Percentiles rank a stretch among this genome's conserved stretches.
These are phyloP conservation scores for Thunnus thynnus DNA, from an alignment of 2,113 vertebrate genomes.

Conservation along the genomic window DNA sequence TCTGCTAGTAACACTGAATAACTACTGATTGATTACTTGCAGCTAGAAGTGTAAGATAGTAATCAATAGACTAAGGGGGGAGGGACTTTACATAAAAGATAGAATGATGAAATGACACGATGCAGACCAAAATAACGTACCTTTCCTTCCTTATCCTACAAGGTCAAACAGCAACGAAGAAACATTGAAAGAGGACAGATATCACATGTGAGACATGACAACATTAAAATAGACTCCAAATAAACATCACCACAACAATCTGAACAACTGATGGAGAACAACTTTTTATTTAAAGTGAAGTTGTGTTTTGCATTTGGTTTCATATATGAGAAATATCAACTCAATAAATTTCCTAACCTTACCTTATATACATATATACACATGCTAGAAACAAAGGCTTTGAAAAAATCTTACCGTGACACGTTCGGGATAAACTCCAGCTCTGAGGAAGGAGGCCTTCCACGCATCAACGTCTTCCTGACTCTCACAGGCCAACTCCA, in stretches of 20 bases:
- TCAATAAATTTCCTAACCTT: no score
- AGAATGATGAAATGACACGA: background rate
- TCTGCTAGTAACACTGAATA: no score
- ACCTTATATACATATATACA: no score
- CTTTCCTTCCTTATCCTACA: slow-evolving; percentile 81
- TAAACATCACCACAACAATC: slow-evolving; percentile 11
- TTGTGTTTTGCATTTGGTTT: background rate
- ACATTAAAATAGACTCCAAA: slow-evolving; percentile 43
- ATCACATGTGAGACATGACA: slow-evolving; percentile 48
- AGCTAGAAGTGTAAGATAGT: no score
- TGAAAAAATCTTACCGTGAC: slow-evolving; percentile 86
- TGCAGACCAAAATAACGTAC: slow-evolving; percentile 52
- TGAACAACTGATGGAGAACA: background rate
- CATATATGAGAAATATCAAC: no score
- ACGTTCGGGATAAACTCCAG: slow-evolving; percentile 97
- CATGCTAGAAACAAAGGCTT: background rate
- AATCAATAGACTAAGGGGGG: no score
- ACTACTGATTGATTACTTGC: no score
- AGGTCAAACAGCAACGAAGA: slow-evolving; percentile 54
- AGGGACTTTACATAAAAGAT: background rate
- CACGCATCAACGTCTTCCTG: slow-evolving; percentile 98
- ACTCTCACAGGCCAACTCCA: slow-evolving; percentile 99
- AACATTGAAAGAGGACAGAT: slow-evolving; percentile 62
- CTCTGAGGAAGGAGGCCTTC: slow-evolving; percentile 98
- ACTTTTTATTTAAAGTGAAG: background rate